A percentile compares a stretch with the other conserved stretches of the same genome.
These are phyloP conservation scores for Trematomus bernacchii DNA, from an alignment of 2,797 vertebrate genomes.

Conservation along the genomic window DNA sequence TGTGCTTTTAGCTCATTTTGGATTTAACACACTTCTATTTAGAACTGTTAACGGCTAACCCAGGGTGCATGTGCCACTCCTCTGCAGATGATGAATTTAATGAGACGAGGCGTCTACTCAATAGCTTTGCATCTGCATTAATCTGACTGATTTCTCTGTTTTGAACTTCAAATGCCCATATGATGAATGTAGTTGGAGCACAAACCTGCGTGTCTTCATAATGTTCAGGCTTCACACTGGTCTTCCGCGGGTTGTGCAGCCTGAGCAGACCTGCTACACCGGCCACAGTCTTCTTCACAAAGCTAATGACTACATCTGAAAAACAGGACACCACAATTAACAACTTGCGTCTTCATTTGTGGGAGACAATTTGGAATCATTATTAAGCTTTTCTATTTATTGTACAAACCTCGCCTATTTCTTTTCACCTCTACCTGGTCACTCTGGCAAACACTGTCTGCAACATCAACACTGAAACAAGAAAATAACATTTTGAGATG, in stretches of 20 bases:
- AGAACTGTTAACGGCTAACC: not conserved
- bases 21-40: not conserved
- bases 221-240: slow-evolving; percentile 48
- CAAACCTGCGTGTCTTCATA: slow-evolving; percentile 71
- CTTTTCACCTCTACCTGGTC: slow-evolving; percentile 82
- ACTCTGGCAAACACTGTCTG: slow-evolving; percentile 72
- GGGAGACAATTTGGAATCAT: not conserved
- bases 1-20: not conserved
- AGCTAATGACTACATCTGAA: slow-evolving; percentile 84
- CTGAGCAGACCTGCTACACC: slow-evolving; percentile 82
- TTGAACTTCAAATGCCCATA: too few relatives aligned
- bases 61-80: too few relatives aligned
- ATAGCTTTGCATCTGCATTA: too few relatives aligned
- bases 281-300: slow-evolving; percentile 84
- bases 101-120: too few relatives aligned
- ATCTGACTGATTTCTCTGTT: too few relatives aligned
- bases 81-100: too few relatives aligned
- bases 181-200: too few relatives aligned
- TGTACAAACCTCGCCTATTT: slow-evolving; percentile 77
- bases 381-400: not conserved
- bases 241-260: slow-evolving; percentile 59
- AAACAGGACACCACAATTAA: slow-evolving; percentile 26
- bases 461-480: slow-evolving; percentile 78
- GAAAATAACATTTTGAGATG: not conserved
- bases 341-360: not conserved